These are phyloP conservation scores for Spicauda simplicius DNA, from an alignment of 2,888 invertebrate genomes.

Conservation along the genomic window DNA sequence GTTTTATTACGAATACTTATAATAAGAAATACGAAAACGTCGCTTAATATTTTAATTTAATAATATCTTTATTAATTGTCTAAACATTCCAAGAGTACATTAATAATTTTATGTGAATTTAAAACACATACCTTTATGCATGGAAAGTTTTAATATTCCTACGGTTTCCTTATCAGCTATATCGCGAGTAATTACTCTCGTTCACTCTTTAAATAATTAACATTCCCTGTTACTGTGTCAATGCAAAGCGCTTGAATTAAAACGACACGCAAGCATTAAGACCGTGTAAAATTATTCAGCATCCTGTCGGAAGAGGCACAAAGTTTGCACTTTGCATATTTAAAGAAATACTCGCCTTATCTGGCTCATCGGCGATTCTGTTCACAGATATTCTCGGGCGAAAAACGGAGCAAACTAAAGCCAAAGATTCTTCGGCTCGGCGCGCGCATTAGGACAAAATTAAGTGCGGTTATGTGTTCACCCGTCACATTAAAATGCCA, in stretches of 20 bases:
- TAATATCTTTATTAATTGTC: too few relatives aligned
- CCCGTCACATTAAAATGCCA: conserved; percentile 82
- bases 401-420: conserved; percentile 69
- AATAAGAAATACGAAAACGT: too few relatives aligned
- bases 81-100: too few relatives aligned
- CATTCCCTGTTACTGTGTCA: conserved; percentile 63
- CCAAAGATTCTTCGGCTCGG: conserved; percentile 66
- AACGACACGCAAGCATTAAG: conserved; percentile 77
- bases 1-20: too few relatives aligned
- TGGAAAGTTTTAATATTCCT: conserved; percentile 13
- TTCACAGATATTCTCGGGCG: conserved; percentile 70
- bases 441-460: conserved; percentile 82
- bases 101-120: too few relatives aligned
- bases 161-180: conserved; percentile 18
- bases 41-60: too few relatives aligned
- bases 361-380: conserved; percentile 78
- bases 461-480: conserved; percentile 83
- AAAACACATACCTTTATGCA: background rate
- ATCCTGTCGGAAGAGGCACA: conserved; percentile 74
- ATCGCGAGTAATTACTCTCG: conserved; percentile 43
- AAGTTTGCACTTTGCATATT: conserved; percentile 83
- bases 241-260: conserved; percentile 68
- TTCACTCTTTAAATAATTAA: conserved; percentile 54
- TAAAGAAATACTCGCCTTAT: conserved; percentile 80
- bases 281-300: conserved; percentile 83